Evolutionary conservation across 2,797 vertebrate genomes (phyloP).

Genomic region (Aplochiton taeniatus): DNA sequence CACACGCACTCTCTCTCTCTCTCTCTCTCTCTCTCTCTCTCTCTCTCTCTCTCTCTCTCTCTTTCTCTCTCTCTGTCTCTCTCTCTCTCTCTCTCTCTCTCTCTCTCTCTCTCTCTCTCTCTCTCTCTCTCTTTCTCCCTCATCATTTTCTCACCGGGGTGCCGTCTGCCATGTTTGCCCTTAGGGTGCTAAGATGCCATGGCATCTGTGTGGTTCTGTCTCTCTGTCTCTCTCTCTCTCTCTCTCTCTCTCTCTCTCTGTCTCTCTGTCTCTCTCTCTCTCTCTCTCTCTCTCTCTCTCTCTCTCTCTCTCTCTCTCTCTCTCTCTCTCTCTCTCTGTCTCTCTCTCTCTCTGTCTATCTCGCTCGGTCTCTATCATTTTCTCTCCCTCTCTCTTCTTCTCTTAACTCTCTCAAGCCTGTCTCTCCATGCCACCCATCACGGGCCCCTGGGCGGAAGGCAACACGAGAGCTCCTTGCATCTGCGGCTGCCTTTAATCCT

Average conservation of each 20-base stretch:
- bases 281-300: not conserved
- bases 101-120: not conserved
- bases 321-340: too few species aligned
- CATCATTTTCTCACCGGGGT: slow-evolving; percentile 43
- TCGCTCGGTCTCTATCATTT: not conserved
- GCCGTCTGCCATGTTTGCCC: slow-evolving; percentile 42
- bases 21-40: slow-evolving; percentile 20
- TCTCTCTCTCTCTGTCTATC: not conserved
- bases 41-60: too few species aligned
- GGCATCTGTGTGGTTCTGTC: slow-evolving; percentile 31
- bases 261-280: not conserved
- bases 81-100: slow-evolving; percentile 10
- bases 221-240: not conserved
- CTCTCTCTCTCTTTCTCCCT: slow-evolving; percentile 8
- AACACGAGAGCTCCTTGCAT: too few species aligned
- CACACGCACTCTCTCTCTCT: too few species aligned
- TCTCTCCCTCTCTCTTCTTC: too few species aligned
- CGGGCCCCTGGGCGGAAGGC: too few species aligned
- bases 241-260: slow-evolving; percentile 1
- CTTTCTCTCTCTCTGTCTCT: too few species aligned
- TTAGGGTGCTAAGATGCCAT: too few species aligned
- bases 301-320: not conserved
- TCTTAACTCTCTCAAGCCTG: too few species aligned
- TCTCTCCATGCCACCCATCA: too few species aligned
- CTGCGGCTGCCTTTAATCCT: too few species aligned